A percentile compares a stretch with the other conserved stretches of the same genome.
phyloP scores from a whole-genome alignment of 1,140 invertebrate genomes.

The Acromyrmex heyeri region DNA sequence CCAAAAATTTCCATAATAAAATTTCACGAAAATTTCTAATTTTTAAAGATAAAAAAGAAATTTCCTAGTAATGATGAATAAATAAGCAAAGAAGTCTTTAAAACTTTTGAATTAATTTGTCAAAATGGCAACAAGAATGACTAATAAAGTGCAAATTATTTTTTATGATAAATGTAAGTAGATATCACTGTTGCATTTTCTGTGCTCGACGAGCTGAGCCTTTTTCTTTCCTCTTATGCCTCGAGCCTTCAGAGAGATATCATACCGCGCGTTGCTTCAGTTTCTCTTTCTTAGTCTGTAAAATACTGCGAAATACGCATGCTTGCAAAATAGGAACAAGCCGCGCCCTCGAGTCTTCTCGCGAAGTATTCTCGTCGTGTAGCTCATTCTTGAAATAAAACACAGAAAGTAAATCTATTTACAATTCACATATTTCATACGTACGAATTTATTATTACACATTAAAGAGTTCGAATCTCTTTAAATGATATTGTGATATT shows the following conservation, averaged over 20 bases:
- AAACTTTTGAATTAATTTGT: neutral
- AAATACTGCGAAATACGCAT: constrained; percentile 50
- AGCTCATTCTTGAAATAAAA: constrained; percentile 21
- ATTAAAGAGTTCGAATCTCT: constrained; percentile 3
- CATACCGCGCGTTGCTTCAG: constrained; percentile 24
- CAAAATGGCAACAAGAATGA: neutral
- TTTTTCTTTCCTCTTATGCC: constrained; percentile 28
- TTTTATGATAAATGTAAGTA: constrained; percentile 12
- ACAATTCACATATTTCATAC: neutral
- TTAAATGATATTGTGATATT: neutral
- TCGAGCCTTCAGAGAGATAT: constrained; percentile 20
- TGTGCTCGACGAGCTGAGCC: constrained; percentile 28
- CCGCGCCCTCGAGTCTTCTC: constrained; percentile 13
- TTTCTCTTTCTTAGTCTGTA: constrained; percentile 28
- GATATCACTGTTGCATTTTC: constrained; percentile 31
- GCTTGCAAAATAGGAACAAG: constrained; percentile 47
- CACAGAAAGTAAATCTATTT: neutral
- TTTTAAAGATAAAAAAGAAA: too few relatives aligned
- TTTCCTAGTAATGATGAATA: too few relatives aligned
- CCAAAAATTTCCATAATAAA: too few relatives aligned
- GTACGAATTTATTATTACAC: neutral
- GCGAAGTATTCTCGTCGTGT: neutral
- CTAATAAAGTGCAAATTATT: constrained; percentile 19
- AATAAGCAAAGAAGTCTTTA: neutral
- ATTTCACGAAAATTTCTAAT: too few relatives aligned